Evolutionary conservation across 2,113 vertebrate genomes (phyloP).

Genomic region (Oncorhynchus kisutch): DNA sequence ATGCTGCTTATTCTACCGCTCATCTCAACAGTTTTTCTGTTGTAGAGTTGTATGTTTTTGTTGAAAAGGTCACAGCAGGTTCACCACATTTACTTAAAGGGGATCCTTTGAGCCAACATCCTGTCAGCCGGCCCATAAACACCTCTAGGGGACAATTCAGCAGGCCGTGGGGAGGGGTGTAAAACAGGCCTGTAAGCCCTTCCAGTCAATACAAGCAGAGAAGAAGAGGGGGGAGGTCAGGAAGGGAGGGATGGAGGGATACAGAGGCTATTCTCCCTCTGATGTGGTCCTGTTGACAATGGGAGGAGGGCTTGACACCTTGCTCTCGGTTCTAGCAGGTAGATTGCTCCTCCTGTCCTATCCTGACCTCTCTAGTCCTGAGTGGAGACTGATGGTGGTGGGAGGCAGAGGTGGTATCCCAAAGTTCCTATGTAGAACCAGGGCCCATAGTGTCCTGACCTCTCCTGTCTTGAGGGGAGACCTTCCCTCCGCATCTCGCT

Average conservation of each 20-base stretch:
- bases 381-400: conserved; percentile 17
- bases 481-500: no score
- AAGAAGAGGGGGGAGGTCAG: background rate
- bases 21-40: no score
- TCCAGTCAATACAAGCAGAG: conserved; percentile 25
- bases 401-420: no score
- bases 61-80: conserved; percentile 73
- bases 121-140: conserved; percentile 77
- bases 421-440: no score
- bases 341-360: conserved; percentile 8
- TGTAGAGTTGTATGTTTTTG: conserved; percentile 37
- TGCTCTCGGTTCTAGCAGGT: conserved; percentile 48
- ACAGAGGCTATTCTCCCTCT: conserved; percentile 27
- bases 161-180: conserved; percentile 22
- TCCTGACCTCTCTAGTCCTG: conserved; percentile 45
- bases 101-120: conserved; percentile 79
- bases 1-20: no score
- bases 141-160: conserved; percentile 70
- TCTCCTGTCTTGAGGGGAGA: background rate
- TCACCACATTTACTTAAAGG: conserved; percentile 63
- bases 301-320: conserved; percentile 70
- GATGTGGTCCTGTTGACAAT: conserved; percentile 58
- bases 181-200: conserved; percentile 24
- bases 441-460: no score
- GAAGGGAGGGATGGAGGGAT: background rate